phyloP scores from a whole-genome alignment of 2,888 invertebrate genomes.

The Camponotus fellah region DNA sequence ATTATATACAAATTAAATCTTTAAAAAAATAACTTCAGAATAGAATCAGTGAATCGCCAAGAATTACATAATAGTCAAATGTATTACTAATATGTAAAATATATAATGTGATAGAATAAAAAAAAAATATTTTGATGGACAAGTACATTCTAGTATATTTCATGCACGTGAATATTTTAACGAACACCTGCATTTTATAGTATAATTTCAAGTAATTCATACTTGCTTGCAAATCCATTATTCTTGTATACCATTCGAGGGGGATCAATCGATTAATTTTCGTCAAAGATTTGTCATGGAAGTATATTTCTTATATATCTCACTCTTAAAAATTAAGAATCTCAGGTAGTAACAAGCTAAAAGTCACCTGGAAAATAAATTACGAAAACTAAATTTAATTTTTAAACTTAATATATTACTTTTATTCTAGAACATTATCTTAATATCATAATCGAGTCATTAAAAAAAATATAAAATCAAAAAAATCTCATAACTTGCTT shows the following conservation, averaged over 20 bases:
- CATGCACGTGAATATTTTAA: conserved; percentile 26
- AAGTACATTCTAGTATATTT: conserved; percentile 46
- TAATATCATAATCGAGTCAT: conserved; percentile 4
- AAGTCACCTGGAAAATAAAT: neutral
- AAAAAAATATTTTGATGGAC: conserved; percentile 48
- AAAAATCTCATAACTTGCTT: neutral
- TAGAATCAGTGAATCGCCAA: neutral
- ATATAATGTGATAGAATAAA: conserved; percentile 31
- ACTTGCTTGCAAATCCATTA: conserved; percentile 66
- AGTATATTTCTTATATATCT: neutral
- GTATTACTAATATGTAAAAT: conserved; percentile 6
- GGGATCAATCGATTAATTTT: conserved; percentile 57
- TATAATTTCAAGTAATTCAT: conserved; percentile 41
- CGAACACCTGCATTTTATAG: conserved; percentile 40
- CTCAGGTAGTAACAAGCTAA: conserved; percentile 3
- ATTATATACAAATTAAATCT: neutral
- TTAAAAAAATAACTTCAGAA: conserved; percentile 7
- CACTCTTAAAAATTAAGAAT: neutral
- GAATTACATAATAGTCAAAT: conserved; percentile 34
- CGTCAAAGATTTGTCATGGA: conserved; percentile 31
- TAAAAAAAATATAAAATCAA: neutral
- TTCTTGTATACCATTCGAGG: conserved; percentile 61
- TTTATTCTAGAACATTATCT: conserved; percentile 1
- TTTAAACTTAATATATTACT: neutral
- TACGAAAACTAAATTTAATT: neutral